A percentile compares a stretch with the other conserved stretches of the same genome.
phyloP scores from a whole-genome alignment of 2,888 invertebrate genomes.

The Tinea trinotella region DNA sequence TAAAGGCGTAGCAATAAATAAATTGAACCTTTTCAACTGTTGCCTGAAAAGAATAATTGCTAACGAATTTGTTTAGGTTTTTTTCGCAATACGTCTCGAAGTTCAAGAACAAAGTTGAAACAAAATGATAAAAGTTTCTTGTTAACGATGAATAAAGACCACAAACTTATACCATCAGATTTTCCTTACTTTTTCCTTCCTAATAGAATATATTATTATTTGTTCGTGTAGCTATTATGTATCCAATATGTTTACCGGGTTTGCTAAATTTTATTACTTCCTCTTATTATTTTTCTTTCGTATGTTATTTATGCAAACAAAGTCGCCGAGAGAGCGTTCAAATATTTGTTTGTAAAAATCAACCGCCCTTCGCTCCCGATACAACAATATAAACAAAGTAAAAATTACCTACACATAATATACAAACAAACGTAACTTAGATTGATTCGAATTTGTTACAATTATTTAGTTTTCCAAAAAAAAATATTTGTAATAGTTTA shows the following conservation, averaged over 20 bases:
- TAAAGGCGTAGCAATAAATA: not conserved
- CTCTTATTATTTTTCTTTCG: slow-evolving; percentile 2
- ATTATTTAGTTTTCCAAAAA: too few species aligned
- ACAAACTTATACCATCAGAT: slow-evolving; percentile 25
- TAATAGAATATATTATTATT: slow-evolving; percentile 23
- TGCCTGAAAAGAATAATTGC: not conserved
- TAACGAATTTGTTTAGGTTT: not conserved
- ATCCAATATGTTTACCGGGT: slow-evolving; percentile 10
- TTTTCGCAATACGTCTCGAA: not conserved
- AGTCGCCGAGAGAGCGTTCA: not conserved
- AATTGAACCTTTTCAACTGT: not conserved
- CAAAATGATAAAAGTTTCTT: slow-evolving; percentile 34
- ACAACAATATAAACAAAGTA: not conserved
- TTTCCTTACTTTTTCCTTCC: slow-evolving; percentile 28
- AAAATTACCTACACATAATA: not conserved
- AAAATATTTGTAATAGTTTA: too few species aligned
- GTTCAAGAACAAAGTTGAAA: slow-evolving; percentile 32
- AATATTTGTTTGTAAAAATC: slow-evolving; percentile 8
- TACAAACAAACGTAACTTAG: not conserved
- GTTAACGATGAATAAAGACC: slow-evolving; percentile 36
- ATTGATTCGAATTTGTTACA: not conserved
- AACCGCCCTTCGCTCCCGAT: not conserved
- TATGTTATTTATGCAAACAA: slow-evolving; percentile 15
- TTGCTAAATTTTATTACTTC: not conserved
- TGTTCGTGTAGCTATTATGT: slow-evolving; percentile 15